These are phyloP conservation scores for Phrynocephalus guinanensis DNA, from an alignment of 2,797 vertebrate species.

Conservation along the genomic window DNA sequence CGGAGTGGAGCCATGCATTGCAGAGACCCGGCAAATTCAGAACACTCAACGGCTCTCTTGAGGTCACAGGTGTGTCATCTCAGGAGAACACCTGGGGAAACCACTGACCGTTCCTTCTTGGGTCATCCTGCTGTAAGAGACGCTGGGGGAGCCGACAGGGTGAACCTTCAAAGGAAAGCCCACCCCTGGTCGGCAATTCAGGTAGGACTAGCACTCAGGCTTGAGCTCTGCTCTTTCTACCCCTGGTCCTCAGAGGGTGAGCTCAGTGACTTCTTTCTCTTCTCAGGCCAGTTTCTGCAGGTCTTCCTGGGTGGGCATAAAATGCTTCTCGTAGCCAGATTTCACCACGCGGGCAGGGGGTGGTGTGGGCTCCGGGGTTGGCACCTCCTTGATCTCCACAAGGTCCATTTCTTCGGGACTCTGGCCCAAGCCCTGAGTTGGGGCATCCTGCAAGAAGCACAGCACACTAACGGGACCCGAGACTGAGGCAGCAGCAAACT, in stretches of 20 bases:
- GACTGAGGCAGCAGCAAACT: neutral
- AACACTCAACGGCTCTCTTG: neutral
- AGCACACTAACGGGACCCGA: neutral
- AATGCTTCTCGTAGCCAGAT: constrained; percentile 73
- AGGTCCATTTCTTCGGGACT: constrained; percentile 33
- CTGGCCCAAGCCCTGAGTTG: neutral
- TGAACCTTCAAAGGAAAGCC: too few relatives aligned
- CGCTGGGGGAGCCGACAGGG: neutral
- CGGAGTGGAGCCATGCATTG: accelerated
- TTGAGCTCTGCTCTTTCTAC: neutral
- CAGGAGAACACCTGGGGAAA: too few relatives aligned
- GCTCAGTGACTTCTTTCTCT: too few relatives aligned
- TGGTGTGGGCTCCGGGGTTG: neutral
- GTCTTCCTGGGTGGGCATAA: constrained; percentile 72
- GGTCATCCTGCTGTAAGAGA: neutral
- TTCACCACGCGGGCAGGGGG: neutral
- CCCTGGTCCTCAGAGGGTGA: too few relatives aligned
- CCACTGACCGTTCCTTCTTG: too few relatives aligned
- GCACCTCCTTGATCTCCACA: constrained; percentile 55
- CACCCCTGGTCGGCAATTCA: neutral
- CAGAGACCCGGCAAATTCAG: neutral
- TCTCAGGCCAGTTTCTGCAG: constrained; percentile 52
- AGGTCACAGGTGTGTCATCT: neutral
- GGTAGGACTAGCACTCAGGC: neutral
- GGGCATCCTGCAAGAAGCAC: constrained; percentile 50